Evolutionary conservation across 1,140 invertebrate genomes (phyloP).

Genomic region (Saxidomus purpurata): DNA sequence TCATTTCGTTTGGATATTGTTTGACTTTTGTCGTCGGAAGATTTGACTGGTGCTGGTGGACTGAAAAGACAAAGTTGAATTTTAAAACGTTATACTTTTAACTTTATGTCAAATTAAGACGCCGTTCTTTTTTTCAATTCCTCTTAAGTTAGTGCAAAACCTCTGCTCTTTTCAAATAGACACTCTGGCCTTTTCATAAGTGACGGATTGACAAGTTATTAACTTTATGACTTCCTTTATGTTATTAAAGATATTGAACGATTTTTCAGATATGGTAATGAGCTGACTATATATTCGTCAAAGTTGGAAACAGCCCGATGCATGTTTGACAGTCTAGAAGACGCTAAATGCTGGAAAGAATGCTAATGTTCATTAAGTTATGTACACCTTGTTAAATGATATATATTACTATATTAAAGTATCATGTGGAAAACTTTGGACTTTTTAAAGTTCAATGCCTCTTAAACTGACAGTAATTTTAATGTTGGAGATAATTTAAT

Average conservation of each 20-base stretch:
- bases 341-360: not conserved
- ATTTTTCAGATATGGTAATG: slow-evolving; percentile 2
- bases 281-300: not conserved
- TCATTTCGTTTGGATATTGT: slow-evolving; percentile 16
- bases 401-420: no score
- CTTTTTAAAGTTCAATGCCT: no score
- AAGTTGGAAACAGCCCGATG: not conserved
- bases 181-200: not conserved
- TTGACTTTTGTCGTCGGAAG: slow-evolving; percentile 10
- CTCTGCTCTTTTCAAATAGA: not conserved
- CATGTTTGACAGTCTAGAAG: not conserved
- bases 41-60: slow-evolving; percentile 2
- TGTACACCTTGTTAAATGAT: not conserved
- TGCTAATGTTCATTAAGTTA: not conserved
- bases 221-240: slow-evolving; percentile 14
- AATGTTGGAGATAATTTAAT: no score
- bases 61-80: slow-evolving; percentile 25
- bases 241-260: slow-evolving; percentile 3
- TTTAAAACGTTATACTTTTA: not conserved
- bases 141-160: not conserved
- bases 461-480: no score
- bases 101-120: no score
- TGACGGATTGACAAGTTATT: slow-evolving; percentile 3
- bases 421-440: no score
- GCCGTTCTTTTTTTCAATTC: no score